Conservation (phyloP, 2,888 invertebrate species). For the Orchesella flavescens region DNA sequence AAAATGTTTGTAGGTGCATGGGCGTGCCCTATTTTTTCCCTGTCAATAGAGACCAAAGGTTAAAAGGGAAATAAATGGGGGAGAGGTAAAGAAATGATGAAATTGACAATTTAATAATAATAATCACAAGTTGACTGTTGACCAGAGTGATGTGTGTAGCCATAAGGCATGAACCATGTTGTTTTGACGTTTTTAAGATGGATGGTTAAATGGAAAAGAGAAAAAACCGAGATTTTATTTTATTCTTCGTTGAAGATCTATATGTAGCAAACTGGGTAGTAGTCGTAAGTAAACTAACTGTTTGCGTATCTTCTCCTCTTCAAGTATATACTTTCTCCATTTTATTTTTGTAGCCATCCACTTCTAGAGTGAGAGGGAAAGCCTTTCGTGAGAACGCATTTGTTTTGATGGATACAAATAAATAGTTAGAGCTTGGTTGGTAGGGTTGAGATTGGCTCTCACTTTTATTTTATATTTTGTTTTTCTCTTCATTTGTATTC, state of each 20-base stretch:
- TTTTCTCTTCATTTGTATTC: slow-evolving; percentile 36
- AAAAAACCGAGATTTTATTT: neutral
- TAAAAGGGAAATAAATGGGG: neutral
- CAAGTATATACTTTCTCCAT: neutral
- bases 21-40: neutral
- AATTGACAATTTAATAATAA: neutral
- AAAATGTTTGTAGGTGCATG: no score
- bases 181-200: slow-evolving; percentile 24
- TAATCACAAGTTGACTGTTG: neutral
- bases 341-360: neutral
- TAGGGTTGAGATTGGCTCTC: no score
- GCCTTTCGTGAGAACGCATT: no score
- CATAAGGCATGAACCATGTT: neutral
- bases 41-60: neutral
- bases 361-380: neutral
- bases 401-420: no score
- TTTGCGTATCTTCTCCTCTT: no score
- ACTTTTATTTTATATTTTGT: slow-evolving; percentile 16
- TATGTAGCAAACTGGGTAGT: neutral
- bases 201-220: neutral
- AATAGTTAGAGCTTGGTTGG: no score
- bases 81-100: neutral
- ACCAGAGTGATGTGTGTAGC: neutral
- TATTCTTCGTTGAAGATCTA: neutral
- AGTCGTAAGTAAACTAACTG: no score